Conservation (phyloP, 2,888 invertebrate genomes). For the Chaetoderma sp. region DNA sequence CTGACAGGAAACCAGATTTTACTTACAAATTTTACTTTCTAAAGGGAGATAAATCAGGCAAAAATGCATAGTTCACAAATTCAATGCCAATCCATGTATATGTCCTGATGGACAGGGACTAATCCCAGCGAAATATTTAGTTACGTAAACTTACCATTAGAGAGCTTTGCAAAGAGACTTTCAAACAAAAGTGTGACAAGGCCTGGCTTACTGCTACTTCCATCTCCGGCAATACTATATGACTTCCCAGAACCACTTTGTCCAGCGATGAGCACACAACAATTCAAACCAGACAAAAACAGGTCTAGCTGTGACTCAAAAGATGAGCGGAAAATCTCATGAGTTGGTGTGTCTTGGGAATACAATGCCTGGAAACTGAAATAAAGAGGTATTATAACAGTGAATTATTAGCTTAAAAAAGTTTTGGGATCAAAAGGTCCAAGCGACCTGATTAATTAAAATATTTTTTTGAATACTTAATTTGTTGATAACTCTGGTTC, state of each 20-base stretch:
- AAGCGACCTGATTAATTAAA: no score
- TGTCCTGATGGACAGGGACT: not conserved
- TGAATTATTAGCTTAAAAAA: no score
- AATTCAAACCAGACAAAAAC: constrained; percentile 62
- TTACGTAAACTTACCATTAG: constrained; percentile 44
- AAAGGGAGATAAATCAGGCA: no score
- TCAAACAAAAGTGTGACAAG: constrained; percentile 58
- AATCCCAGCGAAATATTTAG: not conserved
- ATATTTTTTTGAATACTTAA: no score
- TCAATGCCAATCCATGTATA: no score
- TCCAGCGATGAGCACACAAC: constrained; percentile 59
- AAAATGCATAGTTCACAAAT: no score
- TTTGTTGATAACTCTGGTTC: no score
- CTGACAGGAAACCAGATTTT: no score
- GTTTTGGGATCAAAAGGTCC: no score
- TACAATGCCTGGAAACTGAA: constrained; percentile 57
- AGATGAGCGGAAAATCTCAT: constrained; percentile 55
- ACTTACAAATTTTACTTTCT: no score
- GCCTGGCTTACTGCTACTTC: constrained; percentile 51
- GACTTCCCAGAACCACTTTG: constrained; percentile 65
- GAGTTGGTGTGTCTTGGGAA: constrained; percentile 48
- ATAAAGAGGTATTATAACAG: not conserved
- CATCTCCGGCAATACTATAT: constrained; percentile 58
- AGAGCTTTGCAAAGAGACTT: constrained; percentile 55
- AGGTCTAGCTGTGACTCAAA: constrained; percentile 59